A percentile compares a stretch with the other conserved stretches of the same genome.
phyloP scores from a whole-genome alignment of 2,797 vertebrate genomes.

The Margarornis squamiger region DNA sequence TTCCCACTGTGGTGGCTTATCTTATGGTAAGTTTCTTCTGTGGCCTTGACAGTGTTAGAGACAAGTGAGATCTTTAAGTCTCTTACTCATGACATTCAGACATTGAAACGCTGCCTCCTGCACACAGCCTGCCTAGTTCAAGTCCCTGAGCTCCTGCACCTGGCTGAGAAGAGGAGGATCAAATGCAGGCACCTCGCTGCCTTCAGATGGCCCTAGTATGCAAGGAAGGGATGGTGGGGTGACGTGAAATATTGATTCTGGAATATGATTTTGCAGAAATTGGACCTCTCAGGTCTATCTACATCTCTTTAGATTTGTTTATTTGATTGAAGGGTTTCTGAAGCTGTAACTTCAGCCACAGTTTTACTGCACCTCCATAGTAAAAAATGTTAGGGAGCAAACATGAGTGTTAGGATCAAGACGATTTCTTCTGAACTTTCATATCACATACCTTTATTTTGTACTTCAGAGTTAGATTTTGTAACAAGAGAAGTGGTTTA shows the following conservation, averaged over 20 bases:
- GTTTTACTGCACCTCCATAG: neutral
- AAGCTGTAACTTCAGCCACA: neutral
- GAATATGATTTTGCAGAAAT: neutral
- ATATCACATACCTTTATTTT: neutral
- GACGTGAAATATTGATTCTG: neutral
- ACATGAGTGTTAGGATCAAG: neutral
- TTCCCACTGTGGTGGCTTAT: neutral
- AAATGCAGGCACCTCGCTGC: neutral
- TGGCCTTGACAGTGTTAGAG: neutral
- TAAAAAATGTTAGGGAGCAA: neutral
- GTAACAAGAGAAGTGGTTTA: neutral
- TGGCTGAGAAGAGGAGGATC: neutral
- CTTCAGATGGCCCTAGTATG: neutral
- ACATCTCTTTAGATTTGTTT: neutral
- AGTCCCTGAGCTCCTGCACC: neutral
- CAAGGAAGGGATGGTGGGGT: neutral
- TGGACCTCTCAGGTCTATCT: neutral
- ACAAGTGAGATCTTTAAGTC: neutral
- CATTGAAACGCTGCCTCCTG: neutral
- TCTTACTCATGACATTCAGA: neutral
- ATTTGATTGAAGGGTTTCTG: neutral
- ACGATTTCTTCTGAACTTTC: neutral
- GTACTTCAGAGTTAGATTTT: neutral
- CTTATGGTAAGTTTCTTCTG: neutral
- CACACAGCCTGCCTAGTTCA: neutral